Evolutionary conservation across 1,140 invertebrate species (phyloP).

Genomic region (Drosophila burlai): DNA sequence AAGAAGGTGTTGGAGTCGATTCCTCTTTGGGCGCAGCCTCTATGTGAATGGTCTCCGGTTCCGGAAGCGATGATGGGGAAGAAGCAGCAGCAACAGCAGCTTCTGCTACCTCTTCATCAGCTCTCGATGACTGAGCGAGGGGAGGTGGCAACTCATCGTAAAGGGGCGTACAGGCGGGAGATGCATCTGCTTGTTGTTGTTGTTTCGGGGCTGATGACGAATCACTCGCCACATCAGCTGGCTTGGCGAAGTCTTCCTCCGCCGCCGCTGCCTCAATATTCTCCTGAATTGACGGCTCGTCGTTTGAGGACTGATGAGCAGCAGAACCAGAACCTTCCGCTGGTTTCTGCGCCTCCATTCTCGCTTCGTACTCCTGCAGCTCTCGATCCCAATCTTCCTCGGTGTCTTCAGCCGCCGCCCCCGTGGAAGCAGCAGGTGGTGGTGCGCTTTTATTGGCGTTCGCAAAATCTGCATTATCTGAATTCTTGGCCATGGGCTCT

Average conservation of each 20-base stretch:
- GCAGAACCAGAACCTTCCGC: constrained; percentile 23
- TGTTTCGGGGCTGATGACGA: constrained; percentile 23
- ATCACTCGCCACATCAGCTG: constrained; percentile 27
- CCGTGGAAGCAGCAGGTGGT: background rate
- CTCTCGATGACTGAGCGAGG: background rate
- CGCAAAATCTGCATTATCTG: background rate
- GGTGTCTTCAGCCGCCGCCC: constrained; percentile 47
- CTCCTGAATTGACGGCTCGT: constrained; percentile 6
- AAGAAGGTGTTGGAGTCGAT: constrained; percentile 21
- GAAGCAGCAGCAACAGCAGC: constrained; percentile 12
- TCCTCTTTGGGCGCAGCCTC: constrained; percentile 37
- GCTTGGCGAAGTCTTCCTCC: constrained; percentile 25
- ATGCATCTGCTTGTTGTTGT: constrained; percentile 41
- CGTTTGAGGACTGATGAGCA: background rate
- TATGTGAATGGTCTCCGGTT: constrained; percentile 17
- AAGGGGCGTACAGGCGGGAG: constrained; percentile 69
- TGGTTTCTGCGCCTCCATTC: constrained; percentile 62
- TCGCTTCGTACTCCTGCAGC: constrained; percentile 74
- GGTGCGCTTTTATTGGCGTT: background rate
- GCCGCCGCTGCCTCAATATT: background rate
- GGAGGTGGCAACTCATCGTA: constrained; percentile 76
- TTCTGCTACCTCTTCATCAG: background rate
- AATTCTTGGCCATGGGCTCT: constrained; percentile 23
- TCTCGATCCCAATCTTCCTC: constrained; percentile 84
- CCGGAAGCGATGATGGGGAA: background rate